Percentiles rank a stretch among this genome's conserved stretches.
Conservation (phyloP, 2,888 invertebrate species). For the Tipula vernalis region DNA sequence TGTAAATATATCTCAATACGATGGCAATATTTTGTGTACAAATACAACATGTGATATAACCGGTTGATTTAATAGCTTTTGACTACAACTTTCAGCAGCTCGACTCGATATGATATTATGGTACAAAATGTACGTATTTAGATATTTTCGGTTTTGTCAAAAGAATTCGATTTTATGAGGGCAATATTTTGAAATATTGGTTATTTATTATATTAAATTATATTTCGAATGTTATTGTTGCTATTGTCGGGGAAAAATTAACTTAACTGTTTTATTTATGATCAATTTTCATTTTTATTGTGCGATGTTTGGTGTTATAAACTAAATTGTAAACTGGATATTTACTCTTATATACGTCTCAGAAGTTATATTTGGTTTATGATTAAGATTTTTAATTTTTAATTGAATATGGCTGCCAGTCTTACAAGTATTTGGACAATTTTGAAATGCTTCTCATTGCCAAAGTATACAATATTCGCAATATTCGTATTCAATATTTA, state of each 20-base stretch:
- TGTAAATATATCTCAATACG: background rate
- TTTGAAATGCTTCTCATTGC: no score
- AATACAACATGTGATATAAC: background rate
- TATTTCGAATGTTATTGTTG: background rate
- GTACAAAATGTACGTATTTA: background rate
- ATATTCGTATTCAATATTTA: no score
- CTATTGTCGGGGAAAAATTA: background rate
- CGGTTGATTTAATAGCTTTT: conserved; percentile 4
- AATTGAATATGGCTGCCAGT: no score
- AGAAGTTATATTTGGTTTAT: background rate
- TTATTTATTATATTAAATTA: background rate
- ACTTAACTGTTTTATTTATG: background rate
- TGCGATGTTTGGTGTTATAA: background rate
- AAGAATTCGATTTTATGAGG: background rate
- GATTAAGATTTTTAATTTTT: background rate
- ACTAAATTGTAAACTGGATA: background rate
- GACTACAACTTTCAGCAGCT: background rate
- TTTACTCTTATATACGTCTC: background rate
- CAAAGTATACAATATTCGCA: no score
- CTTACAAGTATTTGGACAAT: no score
- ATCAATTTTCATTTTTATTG: background rate
- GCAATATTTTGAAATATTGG: conserved; percentile 4
- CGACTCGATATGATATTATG: background rate
- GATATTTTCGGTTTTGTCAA: background rate
- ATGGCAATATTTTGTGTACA: background rate